Conservation (phyloP, 2,888 invertebrate species). For the Drosophila monieri region DNA sequence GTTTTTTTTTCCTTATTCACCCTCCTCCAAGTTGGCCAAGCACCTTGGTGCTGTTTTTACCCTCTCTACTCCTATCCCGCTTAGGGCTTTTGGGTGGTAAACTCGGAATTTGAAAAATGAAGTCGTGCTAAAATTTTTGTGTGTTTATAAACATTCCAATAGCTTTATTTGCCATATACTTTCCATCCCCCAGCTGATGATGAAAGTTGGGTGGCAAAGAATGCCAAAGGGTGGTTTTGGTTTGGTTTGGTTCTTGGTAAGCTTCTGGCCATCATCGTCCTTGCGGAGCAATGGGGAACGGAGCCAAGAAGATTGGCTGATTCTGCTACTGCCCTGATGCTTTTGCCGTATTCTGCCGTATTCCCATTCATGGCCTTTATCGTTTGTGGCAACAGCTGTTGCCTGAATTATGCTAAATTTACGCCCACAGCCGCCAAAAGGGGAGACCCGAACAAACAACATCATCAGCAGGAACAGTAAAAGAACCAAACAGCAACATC, state of each 20-base stretch:
- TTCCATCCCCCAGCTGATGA: slow-evolving; percentile 19
- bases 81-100: slow-evolving; percentile 8
- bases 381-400: slow-evolving; percentile 79
- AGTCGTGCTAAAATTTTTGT: slow-evolving; percentile 67
- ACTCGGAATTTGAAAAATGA: slow-evolving; percentile 72
- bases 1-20: background rate
- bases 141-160: slow-evolving; percentile 73
- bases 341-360: slow-evolving; percentile 41
- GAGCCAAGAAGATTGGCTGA: slow-evolving; percentile 8
- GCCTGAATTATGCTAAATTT: slow-evolving; percentile 77
- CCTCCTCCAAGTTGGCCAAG: background rate
- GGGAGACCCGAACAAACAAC: slow-evolving; percentile 39
- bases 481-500: slow-evolving; percentile 15
- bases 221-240: slow-evolving; percentile 32
- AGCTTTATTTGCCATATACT: slow-evolving; percentile 52
- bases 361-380: slow-evolving; percentile 77
- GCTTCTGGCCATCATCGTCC: slow-evolving; percentile 55
- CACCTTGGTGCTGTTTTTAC: background rate
- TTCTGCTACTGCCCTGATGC: slow-evolving; percentile 3
- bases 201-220: slow-evolving; percentile 26
- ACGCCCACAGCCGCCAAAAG: slow-evolving; percentile 61
- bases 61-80: background rate
- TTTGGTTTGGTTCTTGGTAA: slow-evolving; percentile 15
- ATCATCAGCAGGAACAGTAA: slow-evolving; percentile 27
- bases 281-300: background rate